Evolutionary conservation across 2,888 invertebrate species (phyloP).

Genomic region (Amorpha juglandis): DNA sequence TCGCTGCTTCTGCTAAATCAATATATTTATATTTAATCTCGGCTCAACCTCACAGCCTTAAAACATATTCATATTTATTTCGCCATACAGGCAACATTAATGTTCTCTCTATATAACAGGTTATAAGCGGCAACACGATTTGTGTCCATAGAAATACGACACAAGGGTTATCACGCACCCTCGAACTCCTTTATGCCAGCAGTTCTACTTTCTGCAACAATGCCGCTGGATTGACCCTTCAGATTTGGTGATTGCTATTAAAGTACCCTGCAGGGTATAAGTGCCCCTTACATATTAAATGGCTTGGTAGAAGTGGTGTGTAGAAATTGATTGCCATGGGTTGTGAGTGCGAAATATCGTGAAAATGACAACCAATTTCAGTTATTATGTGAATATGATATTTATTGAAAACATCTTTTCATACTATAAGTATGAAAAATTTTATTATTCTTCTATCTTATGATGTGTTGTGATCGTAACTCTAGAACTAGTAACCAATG

Average conservation of each 20-base stretch:
- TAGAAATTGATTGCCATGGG: background rate
- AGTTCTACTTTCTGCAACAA: constrained; percentile 56
- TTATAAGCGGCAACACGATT: constrained; percentile 6
- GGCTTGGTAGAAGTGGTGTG: background rate
- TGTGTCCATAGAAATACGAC: background rate
- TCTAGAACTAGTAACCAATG: no score
- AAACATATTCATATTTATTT: background rate
- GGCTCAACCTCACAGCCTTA: background rate
- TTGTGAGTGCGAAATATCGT: background rate
- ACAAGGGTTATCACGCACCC: constrained; percentile 8
- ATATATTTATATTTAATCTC: background rate
- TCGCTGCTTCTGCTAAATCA: no score
- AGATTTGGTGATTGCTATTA: constrained; percentile 14
- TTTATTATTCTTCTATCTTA: no score
- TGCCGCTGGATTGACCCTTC: constrained; percentile 41
- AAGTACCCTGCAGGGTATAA: background rate
- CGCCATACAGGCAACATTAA: background rate
- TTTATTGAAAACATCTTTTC: no score
- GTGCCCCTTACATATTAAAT: constrained; percentile 15
- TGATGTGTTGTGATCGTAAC: no score
- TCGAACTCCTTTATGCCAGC: constrained; percentile 44
- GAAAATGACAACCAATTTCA: background rate
- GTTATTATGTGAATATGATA: background rate
- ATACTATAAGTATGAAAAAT: no score
- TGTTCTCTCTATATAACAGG: background rate